phyloP scores from a whole-genome alignment of 1,140 invertebrate species.

The Littorina saxatilis region DNA sequence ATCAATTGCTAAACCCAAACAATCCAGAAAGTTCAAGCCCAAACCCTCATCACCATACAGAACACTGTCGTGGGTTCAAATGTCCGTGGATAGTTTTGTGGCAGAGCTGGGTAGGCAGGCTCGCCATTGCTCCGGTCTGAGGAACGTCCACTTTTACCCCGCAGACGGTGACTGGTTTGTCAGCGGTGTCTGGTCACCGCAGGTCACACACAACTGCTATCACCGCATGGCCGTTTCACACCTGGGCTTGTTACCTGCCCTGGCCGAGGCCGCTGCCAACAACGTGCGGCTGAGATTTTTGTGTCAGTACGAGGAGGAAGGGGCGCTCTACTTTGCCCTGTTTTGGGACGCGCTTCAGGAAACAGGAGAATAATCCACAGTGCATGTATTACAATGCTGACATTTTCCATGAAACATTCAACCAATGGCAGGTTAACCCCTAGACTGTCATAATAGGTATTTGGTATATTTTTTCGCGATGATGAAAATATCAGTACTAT shows the following conservation, averaged over 20 bases:
- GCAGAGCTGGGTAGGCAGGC: constrained; percentile 51
- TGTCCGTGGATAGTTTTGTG: constrained; percentile 55
- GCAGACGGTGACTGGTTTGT: constrained; percentile 44
- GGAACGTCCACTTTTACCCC: constrained; percentile 53
- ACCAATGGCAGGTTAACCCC: too few relatives aligned
- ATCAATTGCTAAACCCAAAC: not conserved
- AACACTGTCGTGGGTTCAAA: constrained; percentile 44
- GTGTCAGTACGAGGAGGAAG: constrained; percentile 55
- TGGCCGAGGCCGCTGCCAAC: constrained; percentile 46
- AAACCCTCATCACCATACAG: too few relatives aligned
- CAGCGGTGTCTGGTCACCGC: constrained; percentile 49
- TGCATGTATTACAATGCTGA: too few relatives aligned
- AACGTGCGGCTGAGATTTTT: constrained; percentile 45
- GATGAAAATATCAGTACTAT: too few relatives aligned
- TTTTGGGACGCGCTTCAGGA: constrained; percentile 45
- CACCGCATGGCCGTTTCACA: constrained; percentile 55
- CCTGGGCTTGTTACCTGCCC: constrained; percentile 58
- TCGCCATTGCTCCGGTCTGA: constrained; percentile 29
- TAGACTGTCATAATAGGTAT: not conserved
- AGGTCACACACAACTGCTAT: constrained; percentile 37
- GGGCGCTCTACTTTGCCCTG: constrained; percentile 50
- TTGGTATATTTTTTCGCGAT: not conserved
- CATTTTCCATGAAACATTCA: too few relatives aligned
- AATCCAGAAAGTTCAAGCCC: not conserved
- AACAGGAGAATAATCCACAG: not conserved